phyloP scores from a whole-genome alignment of 2,888 invertebrate species.

The Stenotaenia linearis region DNA sequence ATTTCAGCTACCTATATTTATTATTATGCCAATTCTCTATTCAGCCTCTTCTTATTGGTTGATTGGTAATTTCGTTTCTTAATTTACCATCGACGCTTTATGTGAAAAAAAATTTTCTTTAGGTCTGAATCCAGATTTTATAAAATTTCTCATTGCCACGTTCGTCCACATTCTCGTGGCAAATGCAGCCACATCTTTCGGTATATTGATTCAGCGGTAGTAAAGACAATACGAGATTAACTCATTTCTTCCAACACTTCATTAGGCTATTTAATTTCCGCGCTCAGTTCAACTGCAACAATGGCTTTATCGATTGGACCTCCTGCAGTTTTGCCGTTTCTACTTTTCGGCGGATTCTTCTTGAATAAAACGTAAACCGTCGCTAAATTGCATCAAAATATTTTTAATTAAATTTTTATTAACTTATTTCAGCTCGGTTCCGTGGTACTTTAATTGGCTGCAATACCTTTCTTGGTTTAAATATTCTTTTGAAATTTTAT shows the following conservation, averaged over 20 bases:
- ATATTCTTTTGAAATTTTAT: conserved; percentile 46
- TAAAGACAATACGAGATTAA: not conserved
- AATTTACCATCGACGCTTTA: no score
- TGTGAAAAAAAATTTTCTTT: not conserved
- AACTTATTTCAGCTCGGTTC: conserved; percentile 43
- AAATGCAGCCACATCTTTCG: conserved; percentile 82
- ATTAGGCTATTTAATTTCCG: conserved; percentile 86
- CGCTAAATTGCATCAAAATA: no score
- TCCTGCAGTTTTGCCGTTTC: conserved; percentile 84
- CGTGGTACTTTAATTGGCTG: conserved; percentile 42
- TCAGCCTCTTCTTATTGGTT: not conserved
- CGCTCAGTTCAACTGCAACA: conserved; percentile 71
- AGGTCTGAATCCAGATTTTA: not conserved
- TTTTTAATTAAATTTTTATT: no score
- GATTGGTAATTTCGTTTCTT: conserved; percentile 7
- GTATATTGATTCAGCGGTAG: conserved; percentile 50
- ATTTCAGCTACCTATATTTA: not conserved
- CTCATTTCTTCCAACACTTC: no score
- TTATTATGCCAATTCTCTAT: not conserved
- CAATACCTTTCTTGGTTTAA: conserved; percentile 48
- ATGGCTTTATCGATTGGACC: conserved; percentile 88
- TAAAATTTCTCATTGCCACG: not conserved
- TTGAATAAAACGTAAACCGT: conserved; percentile 72
- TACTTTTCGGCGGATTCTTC: conserved; percentile 94
- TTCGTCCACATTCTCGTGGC: conserved; percentile 68